Evolutionary conservation across 2,888 invertebrate species (phyloP).

Genomic region (Scaptodrosophila latifasciaeformis): DNA sequence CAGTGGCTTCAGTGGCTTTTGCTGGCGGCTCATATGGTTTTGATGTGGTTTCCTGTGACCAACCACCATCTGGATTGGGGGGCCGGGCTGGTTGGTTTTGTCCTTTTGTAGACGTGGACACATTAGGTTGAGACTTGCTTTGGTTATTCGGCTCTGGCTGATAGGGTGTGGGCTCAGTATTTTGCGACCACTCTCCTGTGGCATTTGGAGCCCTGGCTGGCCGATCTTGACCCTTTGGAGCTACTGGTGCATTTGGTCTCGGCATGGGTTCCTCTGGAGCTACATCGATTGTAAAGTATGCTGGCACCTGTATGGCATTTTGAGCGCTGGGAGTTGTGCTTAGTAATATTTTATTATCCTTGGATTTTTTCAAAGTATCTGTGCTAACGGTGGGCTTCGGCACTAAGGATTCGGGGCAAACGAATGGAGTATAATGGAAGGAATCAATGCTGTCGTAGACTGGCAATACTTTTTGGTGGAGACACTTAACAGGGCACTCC

Average conservation of each 20-base stretch:
- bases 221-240: not conserved
- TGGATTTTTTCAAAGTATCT: too few relatives aligned
- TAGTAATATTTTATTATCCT: too few relatives aligned
- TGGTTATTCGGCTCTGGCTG: too few relatives aligned
- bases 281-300: too few relatives aligned
- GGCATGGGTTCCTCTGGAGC: too few relatives aligned
- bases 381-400: too few relatives aligned
- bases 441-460: not conserved
- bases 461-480: conserved; percentile 20
- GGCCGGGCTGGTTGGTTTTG: not conserved
- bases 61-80: not conserved
- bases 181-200: not conserved
- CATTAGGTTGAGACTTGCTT: not conserved
- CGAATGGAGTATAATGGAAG: conserved; percentile 27
- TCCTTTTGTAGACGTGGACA: not conserved
- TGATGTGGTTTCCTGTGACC: too few relatives aligned
- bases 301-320: too few relatives aligned
- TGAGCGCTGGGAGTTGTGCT: too few relatives aligned
- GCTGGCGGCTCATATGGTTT: not conserved
- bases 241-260: too few relatives aligned
- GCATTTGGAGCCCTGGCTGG: not conserved
- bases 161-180: too few relatives aligned
- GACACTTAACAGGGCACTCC: conserved; percentile 20
- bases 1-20: not conserved
- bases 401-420: too few relatives aligned